A percentile compares a stretch with the other conserved stretches of the same genome.
These are phyloP conservation scores for Regulus satrapa DNA, from an alignment of 2,113 vertebrate species.

Conservation along the genomic window DNA sequence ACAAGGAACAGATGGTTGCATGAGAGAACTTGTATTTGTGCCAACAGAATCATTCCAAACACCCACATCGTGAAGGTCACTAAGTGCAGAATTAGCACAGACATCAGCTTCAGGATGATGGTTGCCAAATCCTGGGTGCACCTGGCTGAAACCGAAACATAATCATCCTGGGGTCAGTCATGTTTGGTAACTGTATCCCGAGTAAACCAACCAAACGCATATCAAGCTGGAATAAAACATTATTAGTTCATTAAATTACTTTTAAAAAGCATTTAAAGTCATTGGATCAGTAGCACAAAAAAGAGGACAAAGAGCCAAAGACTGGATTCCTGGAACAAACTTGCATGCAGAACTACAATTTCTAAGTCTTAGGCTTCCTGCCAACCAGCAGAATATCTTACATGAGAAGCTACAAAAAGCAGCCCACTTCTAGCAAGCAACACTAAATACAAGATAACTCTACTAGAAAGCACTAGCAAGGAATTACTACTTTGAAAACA, in stretches of 20 bases:
- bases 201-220: neutral
- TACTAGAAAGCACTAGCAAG: neutral
- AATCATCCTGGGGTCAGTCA: conserved; percentile 30
- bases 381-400: neutral
- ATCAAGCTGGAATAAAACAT: conserved; percentile 26
- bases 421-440: neutral
- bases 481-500: neutral
- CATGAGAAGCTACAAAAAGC: neutral
- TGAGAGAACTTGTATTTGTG: conserved; percentile 33
- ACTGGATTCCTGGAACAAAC: neutral
- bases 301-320: neutral
- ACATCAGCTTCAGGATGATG: neutral
- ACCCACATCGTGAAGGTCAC: conserved; percentile 52
- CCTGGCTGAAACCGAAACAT: conserved; percentile 36
- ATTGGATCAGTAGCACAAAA: neutral
- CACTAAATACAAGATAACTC: neutral
- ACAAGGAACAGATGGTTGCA: conserved; percentile 43
- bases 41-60: conserved; percentile 34
- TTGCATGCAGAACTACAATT: neutral
- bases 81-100: conserved; percentile 50
- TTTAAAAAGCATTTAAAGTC: conserved; percentile 16
- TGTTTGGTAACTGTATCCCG: neutral
- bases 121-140: conserved; percentile 45
- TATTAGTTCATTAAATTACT: conserved; percentile 6
- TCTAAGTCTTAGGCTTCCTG: neutral